Evolutionary conservation across 1,140 invertebrate species (phyloP), one percentile per base, ranked within the genome.

Genomic region (Pomacea maculata): DNA sequence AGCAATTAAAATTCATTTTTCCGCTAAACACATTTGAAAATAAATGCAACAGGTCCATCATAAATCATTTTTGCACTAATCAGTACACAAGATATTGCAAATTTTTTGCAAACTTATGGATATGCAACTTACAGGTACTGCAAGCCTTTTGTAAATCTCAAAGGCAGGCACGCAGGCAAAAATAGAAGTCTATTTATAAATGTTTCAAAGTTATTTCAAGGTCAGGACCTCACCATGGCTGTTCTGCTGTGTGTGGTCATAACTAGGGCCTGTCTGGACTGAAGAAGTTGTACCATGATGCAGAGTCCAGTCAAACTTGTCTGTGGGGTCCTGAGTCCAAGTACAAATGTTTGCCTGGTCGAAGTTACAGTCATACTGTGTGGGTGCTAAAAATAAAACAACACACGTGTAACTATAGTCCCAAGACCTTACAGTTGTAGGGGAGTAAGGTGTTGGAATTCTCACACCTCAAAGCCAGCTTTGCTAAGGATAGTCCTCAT

Each of bases 211-310:
- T 45, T 45, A 45, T 63, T n/a, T 57, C 76, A 17, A 54, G 21
- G 21, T 72, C 65, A 54, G 79, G 19, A 15, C 29, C 76, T 71
- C 61, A 87, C 86, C 86, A 80, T 85, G 81, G 17, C 52, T 65
- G 73, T 83, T 85, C 15, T 83, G 75, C 11, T 80, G 79, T 21
- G 85, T 84, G 68, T 88, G 86, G 71, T 87, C 87, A 83, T 81
- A 83, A n/a, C 72, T 79, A 45, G 88, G 87, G 9, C 88, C 88
- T 64, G 87, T 89, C 29, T 78, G 78, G 14, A 83, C 63, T 9
- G 87, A 87, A n/a, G 79, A 73, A 17, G 87, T 88, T 55, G 79
- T 54, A 8, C 78, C 68, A 52, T 93, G 84, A 94, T 79, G 67
- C 52, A 84, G n/a, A 17, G 83, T 84, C 89, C 89, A 90, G 78